Evolutionary conservation across 2,888 invertebrate genomes (phyloP), one percentile per base, ranked within the genome.

Genomic region (Cinara cedri): DNA sequence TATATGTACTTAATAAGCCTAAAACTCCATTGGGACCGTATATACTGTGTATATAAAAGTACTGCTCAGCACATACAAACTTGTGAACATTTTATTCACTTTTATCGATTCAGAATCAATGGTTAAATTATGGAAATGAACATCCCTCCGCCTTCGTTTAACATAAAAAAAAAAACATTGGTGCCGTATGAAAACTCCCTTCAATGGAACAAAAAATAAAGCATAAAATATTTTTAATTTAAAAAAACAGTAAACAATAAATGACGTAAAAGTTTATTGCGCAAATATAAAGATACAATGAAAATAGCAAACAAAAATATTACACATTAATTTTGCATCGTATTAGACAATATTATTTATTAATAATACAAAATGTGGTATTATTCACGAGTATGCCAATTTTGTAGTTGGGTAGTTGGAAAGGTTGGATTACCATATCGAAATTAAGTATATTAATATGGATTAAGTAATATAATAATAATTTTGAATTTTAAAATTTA

Each of bases 21-120:
- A 19, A 54, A 34, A 54, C n/a, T n/a, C 62, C 16, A 24, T 49
- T 10, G 16, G 11, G 13, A 42, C 3, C n/a, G n/a, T 26, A 26
- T 42, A 26, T 42, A 44, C 16, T 63, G 6, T 44, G 16, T 44
- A 21, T 44, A 34, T 34, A 34, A 6, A 34, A 4, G 6, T 34
- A 34, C 34, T 34, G 34, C 6, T n/a, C n/a, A 68, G 1, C 9
- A 54, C 16, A 8, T 24, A 60, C 21, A 14, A 42, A 21, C 62
- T 34, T 19, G 62, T 9, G 34, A 66, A 66, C 65, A 54, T 75
- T 66, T 34, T 55, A 55, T 75, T 55, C 54, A 75, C 55, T 75
- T 75, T 55, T 75, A 75, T 66, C 44, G 75, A 75, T 75, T 75
- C 55, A 16, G 54, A 65, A 75, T 55, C 75, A 75, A 75, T 75